A percentile compares a stretch with the other conserved stretches of the same genome.
These are phyloP conservation scores for Galerucella calmariensis DNA, from an alignment of 2,888 invertebrate genomes.

Conservation along the genomic window DNA sequence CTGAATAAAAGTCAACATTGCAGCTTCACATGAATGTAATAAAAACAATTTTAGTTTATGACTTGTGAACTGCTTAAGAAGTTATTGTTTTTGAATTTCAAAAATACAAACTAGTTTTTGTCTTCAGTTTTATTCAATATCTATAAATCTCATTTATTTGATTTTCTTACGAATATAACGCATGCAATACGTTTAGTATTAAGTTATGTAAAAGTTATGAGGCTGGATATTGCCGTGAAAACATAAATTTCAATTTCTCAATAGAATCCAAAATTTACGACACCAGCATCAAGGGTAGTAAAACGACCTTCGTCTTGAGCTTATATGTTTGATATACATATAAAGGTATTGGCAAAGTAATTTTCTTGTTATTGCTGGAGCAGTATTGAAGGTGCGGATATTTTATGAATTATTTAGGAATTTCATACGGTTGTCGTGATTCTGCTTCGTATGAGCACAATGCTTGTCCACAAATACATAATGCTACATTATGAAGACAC, in stretches of 20 bases:
- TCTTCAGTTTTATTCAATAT: too few relatives aligned
- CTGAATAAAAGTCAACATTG: too few relatives aligned
- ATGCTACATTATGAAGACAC: too few relatives aligned
- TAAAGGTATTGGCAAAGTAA: conserved; percentile 13
- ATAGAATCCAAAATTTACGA: conserved; percentile 24
- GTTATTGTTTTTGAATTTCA: too few relatives aligned
- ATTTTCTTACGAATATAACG: background rate
- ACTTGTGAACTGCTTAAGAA: too few relatives aligned
- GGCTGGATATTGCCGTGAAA: conserved; percentile 10
- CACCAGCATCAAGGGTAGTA: conserved; percentile 11
- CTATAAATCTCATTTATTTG: background rate
- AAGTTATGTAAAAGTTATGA: conserved; percentile 22
- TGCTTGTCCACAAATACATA: too few relatives aligned
- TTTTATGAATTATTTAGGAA: background rate
- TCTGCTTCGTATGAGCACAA: too few relatives aligned
- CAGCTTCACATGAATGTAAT: too few relatives aligned
- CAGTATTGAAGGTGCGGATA: background rate
- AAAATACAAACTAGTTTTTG: too few relatives aligned
- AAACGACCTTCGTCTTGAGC: conserved; percentile 15
- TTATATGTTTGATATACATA: conserved; percentile 2
- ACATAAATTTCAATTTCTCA: conserved; percentile 26
- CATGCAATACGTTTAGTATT: conserved; percentile 6
- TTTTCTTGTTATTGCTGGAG: background rate
- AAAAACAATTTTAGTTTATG: too few relatives aligned
- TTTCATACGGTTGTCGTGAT: too few relatives aligned